phyloP scores from a whole-genome alignment of 2,797 vertebrate genomes.

The Clarias laeviceps region DNA sequence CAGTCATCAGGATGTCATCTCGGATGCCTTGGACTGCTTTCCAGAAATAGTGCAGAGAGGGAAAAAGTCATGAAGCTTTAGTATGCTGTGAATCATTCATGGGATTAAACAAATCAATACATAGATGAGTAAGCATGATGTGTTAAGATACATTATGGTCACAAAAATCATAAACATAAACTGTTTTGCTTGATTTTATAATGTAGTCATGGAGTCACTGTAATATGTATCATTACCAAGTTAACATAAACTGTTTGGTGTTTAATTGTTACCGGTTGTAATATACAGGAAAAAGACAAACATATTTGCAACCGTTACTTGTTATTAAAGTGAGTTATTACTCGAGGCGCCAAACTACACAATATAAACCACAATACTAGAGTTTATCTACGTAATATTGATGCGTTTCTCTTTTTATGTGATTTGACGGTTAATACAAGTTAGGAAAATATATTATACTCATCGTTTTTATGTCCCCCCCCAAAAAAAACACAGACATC shows the following conservation, averaged over 20 bases:
- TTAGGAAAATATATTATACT: too few relatives aligned
- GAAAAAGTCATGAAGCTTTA: constrained; percentile 39
- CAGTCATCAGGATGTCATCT: constrained; percentile 48
- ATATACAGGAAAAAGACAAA: not conserved
- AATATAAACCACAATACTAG: too few relatives aligned
- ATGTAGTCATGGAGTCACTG: not conserved
- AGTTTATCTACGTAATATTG: not conserved
- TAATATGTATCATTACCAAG: not conserved
- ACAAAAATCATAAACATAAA: not conserved
- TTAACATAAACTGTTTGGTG: not conserved
- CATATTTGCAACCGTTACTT: not conserved
- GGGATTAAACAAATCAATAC: not conserved
- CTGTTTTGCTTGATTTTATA: not conserved
- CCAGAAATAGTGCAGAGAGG: constrained; percentile 44
- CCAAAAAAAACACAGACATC: not conserved
- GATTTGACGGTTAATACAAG: not conserved
- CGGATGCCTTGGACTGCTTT: constrained; percentile 14
- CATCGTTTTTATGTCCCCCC: not conserved
- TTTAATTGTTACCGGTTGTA: not conserved
- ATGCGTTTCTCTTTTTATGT: not conserved
- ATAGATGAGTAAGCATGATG: not conserved
- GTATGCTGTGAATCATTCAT: not conserved
- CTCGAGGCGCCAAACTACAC: not conserved
- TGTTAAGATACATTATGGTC: not conserved
- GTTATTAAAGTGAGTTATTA: not conserved